Conservation (phyloP, 2,113 vertebrate species). For the Pogona vitticeps region DNA sequence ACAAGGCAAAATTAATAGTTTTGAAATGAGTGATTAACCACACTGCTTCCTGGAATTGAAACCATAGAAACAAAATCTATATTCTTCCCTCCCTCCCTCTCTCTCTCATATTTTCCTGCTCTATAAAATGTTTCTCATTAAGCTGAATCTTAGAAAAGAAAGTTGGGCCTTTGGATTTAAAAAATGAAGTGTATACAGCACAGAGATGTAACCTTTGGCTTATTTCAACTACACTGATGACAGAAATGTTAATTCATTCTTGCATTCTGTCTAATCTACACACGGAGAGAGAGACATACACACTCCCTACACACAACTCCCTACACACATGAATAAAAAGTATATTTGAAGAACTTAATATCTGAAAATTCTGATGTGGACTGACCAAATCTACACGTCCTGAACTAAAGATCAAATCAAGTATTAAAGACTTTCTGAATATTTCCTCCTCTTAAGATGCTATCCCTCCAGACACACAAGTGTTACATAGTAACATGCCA, state of each 20-base stretch:
- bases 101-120: not conserved
- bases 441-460: no score
- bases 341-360: no score
- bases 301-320: no score
- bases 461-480: no score
- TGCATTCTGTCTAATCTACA: not conserved
- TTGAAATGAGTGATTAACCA: conserved; percentile 48
- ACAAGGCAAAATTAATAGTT: conserved; percentile 49
- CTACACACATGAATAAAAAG: no score
- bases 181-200: conserved; percentile 21
- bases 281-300: not conserved
- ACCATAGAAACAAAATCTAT: conserved; percentile 28
- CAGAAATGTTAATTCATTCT: not conserved
- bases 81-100: not conserved
- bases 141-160: conserved; percentile 30
- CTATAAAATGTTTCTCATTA: conserved; percentile 3
- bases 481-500: no score
- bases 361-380: no score
- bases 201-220: not conserved
- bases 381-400: no score
- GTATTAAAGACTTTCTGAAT: no score
- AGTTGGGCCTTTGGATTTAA: not conserved
- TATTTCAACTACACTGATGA: not conserved
- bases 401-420: no score
- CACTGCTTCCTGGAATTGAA: conserved; percentile 48